Evolutionary conservation across 2,797 vertebrate genomes (phyloP), one percentile per base, ranked within the genome.

Genomic region (Acridotheres tristis): DNA sequence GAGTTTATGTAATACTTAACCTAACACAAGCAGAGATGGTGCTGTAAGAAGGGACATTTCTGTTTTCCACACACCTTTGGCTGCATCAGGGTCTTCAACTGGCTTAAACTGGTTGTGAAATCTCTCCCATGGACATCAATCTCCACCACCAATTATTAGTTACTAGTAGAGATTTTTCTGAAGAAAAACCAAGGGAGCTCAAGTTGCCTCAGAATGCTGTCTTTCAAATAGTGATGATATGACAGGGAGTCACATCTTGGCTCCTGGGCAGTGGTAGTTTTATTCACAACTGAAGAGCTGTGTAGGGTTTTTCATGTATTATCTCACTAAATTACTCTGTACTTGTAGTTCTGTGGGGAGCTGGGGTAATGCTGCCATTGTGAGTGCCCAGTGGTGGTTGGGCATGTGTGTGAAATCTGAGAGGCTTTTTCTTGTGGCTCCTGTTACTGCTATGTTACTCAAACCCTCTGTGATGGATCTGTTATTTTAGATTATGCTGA

Each of bases 231-330:
- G 16, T 20, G 11, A 13, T 61, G 36, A 3, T 73, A 23, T 62
- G 67, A 58, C 40, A 76, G 30, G 25, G 51, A 40, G 22, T 42
- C 58, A 38, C 4, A 9, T 26, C 34, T 47, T 65, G 75, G 6
- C 43, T 89, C 22, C 34, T 3, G 1, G 19, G 66, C 40, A 42
- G 1, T 10, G 17, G 23, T 55, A 25, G 19, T 78, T 90, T 65
- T 43, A 29, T n/a, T 80, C 23, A 13, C 32, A 73, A 4, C n/a
- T 74, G 79, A 82, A 62, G 59, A 68, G 47, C 26, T 66, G 16
- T 1, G 0, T 5, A 2, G 22, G 4, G 1, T 14, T 83, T 80
- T 63, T 51, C 7, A 15, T 11, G 5, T 81, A 32, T 68, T 89
- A 22, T 36, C 45, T 67, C 66, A 51, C 9, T 55, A 34, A 76